Base-by-base conservation (phyloP, 2,888 invertebrate species). In the Ophion ellenae region DNA sequence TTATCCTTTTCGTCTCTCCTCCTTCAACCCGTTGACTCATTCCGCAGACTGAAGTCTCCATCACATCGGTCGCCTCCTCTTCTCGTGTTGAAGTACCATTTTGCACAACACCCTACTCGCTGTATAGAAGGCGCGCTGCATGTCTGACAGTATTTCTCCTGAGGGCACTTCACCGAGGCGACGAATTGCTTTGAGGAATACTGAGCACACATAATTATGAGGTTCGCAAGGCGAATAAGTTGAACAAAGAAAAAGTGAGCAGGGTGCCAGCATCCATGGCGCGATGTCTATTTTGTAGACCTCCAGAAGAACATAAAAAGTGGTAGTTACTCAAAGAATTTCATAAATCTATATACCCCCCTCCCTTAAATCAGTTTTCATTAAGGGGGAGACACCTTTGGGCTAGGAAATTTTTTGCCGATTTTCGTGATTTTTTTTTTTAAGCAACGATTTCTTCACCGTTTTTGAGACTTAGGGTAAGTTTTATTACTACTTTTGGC, bases 201-300 rank as follows among this genome's bases (percentile, higher is more conserved):
- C 74, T 61, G 45, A 67, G 70, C 74, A 76, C 86, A 84, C 85
- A 80, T 87, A 84, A 85, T 86, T 84, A 85, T 85, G 66, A 83
- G 83, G 87, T 82, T 81, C 24, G 53, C 73, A 20, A 59, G 73
- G 63, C 28, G 66, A 80, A 81, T 61, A 80, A 80, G 61, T 24
- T 32, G 66, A 73, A 77, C 64, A 74, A 74, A 69, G 53, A 36
- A 53, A 76, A n/a, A n/a, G 40, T 57, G 11, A 24, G 67, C 66
- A 28, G 20, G 57, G 67, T 67, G 67, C 32, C 63, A 10, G 67
- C 70, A 69, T 36, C n/a, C 17, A 24, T 11, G 57, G 9, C 71
- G 63, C 80, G 70, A 76, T 17, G 11, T 66, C 3, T 81, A 57
- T 57, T 20, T 32, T 40, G 20, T 53, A 70, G 53, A 45, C 17